phyloP scores from a whole-genome alignment of 2,888 invertebrate genomes.

The Notodonta ziczac region DNA sequence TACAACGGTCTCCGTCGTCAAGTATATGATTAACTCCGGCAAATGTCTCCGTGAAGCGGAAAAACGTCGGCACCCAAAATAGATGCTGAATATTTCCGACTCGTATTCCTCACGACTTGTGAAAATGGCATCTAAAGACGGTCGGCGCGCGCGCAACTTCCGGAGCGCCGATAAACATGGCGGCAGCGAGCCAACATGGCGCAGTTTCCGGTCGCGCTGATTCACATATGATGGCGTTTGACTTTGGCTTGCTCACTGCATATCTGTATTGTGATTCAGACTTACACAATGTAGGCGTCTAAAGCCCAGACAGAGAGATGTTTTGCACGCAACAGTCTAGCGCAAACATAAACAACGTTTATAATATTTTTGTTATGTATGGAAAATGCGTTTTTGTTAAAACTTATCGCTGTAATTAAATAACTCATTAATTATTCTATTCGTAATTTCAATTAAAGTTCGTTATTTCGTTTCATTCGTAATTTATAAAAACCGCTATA shows the following conservation, averaged over 20 bases:
- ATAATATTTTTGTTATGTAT: not conserved
- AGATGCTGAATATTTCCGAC: constrained; percentile 79
- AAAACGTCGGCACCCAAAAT: constrained; percentile 79
- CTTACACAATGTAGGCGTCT: constrained; percentile 74
- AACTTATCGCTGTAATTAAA: too few relatives aligned
- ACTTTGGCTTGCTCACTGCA: constrained; percentile 78
- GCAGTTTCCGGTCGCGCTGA: constrained; percentile 81
- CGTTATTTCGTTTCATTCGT: too few relatives aligned
- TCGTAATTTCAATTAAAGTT: too few relatives aligned
- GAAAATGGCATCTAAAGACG: constrained; percentile 79
- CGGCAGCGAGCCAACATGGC: constrained; percentile 81
- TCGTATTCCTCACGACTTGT: constrained; percentile 69
- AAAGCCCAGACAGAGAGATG: constrained; percentile 47
- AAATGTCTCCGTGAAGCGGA: constrained; percentile 78
- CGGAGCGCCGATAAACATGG: constrained; percentile 82
- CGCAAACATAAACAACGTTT: constrained; percentile 31
- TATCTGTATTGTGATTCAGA: constrained; percentile 81
- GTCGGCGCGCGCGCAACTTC: constrained; percentile 82
- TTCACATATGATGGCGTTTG: constrained; percentile 74
- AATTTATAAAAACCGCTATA: too few relatives aligned
- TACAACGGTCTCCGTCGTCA: constrained; percentile 68
- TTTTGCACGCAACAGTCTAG: constrained; percentile 63
- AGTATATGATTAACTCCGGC: constrained; percentile 76
- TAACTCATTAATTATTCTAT: too few relatives aligned
- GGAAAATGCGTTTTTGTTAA: not conserved